Percentiles rank a stretch among this genome's conserved stretches.
These are phyloP conservation scores for Cotesia typhae DNA, from an alignment of 1,140 invertebrate genomes.

Conservation along the genomic window DNA sequence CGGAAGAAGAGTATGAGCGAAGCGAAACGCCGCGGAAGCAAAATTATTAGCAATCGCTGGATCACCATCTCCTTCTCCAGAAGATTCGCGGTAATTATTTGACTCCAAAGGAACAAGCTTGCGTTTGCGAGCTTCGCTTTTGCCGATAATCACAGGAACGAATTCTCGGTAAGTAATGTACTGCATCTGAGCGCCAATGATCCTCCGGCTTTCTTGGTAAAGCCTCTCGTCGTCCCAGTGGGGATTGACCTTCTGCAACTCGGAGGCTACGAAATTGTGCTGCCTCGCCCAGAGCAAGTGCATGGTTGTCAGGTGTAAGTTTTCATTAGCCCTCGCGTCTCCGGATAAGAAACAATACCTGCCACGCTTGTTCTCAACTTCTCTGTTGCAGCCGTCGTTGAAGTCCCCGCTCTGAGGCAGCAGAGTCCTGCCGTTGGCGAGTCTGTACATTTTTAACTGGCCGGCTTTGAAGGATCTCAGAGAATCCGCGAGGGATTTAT, in stretches of 20 bases:
- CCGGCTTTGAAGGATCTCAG: slow-evolving; percentile 71
- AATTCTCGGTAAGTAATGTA: slow-evolving; percentile 92
- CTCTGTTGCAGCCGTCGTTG: slow-evolving; percentile 79
- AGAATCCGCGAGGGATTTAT: slow-evolving; percentile 62
- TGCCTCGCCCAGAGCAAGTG: slow-evolving; percentile 82
- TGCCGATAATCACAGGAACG: slow-evolving; percentile 81
- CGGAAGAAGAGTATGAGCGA: slow-evolving; percentile 87
- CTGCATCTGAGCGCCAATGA: slow-evolving; percentile 85
- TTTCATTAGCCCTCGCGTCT: slow-evolving; percentile 82
- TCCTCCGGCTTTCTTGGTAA: slow-evolving; percentile 82
- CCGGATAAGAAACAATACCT: slow-evolving; percentile 83
- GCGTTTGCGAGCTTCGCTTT: slow-evolving; percentile 63
- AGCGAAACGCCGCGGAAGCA: slow-evolving; percentile 88
- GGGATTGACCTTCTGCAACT: slow-evolving; percentile 75
- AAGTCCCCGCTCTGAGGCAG: slow-evolving; percentile 77
- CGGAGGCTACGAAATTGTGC: slow-evolving; percentile 80
- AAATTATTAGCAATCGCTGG: slow-evolving; percentile 90
- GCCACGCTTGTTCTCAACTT: slow-evolving; percentile 71
- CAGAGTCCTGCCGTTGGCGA: slow-evolving; percentile 72
- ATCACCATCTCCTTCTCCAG: slow-evolving; percentile 62
- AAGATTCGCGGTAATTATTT: slow-evolving; percentile 68
- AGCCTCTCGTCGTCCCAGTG: slow-evolving; percentile 84
- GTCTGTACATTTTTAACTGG: slow-evolving; percentile 71
- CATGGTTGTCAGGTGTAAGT: slow-evolving; percentile 84
- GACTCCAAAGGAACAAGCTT: slow-evolving; percentile 70